Base-by-base conservation (phyloP, 2,113 vertebrate species). In the Sylvicapra grimmia region DNA sequence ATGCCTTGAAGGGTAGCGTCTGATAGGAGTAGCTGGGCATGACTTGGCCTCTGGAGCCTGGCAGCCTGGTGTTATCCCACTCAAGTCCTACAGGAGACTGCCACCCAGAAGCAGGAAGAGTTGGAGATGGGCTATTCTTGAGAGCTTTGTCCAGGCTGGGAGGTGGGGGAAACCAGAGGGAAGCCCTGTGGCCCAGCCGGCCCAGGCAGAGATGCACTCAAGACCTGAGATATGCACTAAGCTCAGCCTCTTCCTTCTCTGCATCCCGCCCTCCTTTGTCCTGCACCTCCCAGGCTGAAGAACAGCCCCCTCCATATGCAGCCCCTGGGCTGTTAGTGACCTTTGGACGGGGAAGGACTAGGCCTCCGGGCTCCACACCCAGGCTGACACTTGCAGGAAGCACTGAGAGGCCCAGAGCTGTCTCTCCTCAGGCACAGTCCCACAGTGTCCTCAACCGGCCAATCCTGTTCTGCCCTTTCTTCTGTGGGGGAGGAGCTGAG, bases 261-360 rank as follows among this genome's bases (percentile, higher is more conserved):
- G 75, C 61, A 49, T 54, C 44, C 61, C 1, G 8, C 61, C 19
- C 21, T 40, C 25, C 51, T 53, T 65, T 33, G 54, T 36, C 59
- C 54, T 29, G 16, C 18, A 23, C 82, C 40, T 79, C 36, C 72
- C 44, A 7, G 63, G 63, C 87, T 54, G 54, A 59, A 79, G 85
- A 93, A 6, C 10, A 6, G 29, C 53, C 79, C 72, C 85, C 79
- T 51, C 40, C 47, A 27, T 40, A n/a, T 8, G 36, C 53, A 63
- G 94, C 40, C 8, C 14, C 68, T 47, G n/a, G 68, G 94, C 97
- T 98, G 97, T 97, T 98, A 89, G 97, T 93, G 97, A 86, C 95
- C 98, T 98, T 98, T 98, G 97, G 97, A 97, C 96, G 87, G 5
- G 79, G 33, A 93, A 93, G 83, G 59, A 44, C 77, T 54, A 72